Conservation (phyloP, 2,797 vertebrate species). For the Sparus aurata region DNA sequence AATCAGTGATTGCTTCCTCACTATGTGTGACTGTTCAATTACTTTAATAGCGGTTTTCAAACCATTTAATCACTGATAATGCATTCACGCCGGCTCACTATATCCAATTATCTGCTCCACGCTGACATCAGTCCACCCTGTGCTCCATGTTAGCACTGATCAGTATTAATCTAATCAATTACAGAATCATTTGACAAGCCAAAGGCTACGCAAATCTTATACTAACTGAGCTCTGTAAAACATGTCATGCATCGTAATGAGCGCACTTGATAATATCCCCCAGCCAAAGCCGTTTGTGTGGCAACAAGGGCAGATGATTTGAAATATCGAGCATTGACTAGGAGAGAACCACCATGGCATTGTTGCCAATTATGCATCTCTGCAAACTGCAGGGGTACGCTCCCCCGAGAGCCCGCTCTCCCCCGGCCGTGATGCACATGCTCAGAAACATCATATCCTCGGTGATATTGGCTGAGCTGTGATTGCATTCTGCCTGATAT, state of each 20-base stretch:
- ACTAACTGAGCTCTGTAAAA: constrained; percentile 74
- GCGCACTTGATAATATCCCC: constrained; percentile 65
- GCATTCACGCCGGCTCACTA: constrained; percentile 69
- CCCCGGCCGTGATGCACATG: constrained; percentile 47
- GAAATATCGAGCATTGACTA: constrained; percentile 67
- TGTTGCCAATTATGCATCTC: constrained; percentile 78
- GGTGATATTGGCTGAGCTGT: constrained; percentile 78
- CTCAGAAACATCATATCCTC: constrained; percentile 69
- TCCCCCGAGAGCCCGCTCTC: constrained; percentile 69
- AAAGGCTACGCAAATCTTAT: constrained; percentile 85
- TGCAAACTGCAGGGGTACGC: constrained; percentile 61
- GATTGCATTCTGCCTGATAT: constrained; percentile 79
- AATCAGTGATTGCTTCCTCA: constrained; percentile 38
- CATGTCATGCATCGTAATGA: constrained; percentile 80
- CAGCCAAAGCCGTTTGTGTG: constrained; percentile 60
- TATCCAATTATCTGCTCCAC: constrained; percentile 74
- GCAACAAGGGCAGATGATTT: constrained; percentile 65
- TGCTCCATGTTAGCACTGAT: constrained; percentile 80
- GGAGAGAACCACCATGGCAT: constrained; percentile 63
- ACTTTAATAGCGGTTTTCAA: constrained; percentile 45
- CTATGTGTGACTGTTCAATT: constrained; percentile 35
- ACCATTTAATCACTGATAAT: constrained; percentile 68
- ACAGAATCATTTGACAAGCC: constrained; percentile 84
- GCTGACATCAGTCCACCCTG: constrained; percentile 73
- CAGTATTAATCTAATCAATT: constrained; percentile 88